Base-by-base conservation (phyloP, 2,797 vertebrate species). In the Danio choprae region DNA sequence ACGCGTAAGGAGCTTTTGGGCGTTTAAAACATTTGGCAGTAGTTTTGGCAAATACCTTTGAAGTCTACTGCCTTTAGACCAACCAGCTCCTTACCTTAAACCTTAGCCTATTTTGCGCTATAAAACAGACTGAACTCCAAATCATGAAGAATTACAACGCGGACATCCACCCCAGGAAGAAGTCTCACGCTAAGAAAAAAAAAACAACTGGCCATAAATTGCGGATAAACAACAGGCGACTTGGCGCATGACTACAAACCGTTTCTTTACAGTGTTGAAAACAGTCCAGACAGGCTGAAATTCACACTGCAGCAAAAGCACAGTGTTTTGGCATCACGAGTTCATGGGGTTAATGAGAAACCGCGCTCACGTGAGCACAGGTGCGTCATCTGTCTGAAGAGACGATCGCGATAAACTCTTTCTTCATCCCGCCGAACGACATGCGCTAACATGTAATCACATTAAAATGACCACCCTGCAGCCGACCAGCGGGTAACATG, bases 381-480 rank as follows among this genome's bases (percentile, higher is more conserved):
- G 92, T 94, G 90, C 91, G 91, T 93, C 93, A 93, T 90, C 89
- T 91, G 91, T 85, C 77, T 87, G 89, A 88, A 78, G 72, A 74
- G 67, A 64, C 55, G 71, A 50, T 75, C 79, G 59, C 36, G 73
- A 55, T 9, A 84, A 77, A 81, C 80, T 86, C 59, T 62, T 50
- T 65, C 64, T 80, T 81, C 56, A 73, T 77, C 79, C 77, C 70
- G 77, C 79, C 68, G 70, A 81, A 85, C 75, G 71, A 67, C 80
- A 77, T 78, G 76, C 81, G 58, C 63, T 67, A 79, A 82, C 50
- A n/a, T 71, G 62, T 68, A 41, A 76, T 79, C 62, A 46, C 62
- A 60, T 76, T 72, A 65, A 74, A 83, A 74, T 80, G n/a, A 50
- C 38, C 56, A 70, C 13, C 72, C 74, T 70, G 43, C 43, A 36